Evolutionary conservation across 2,113 vertebrate species (phyloP).

Genomic region (Eulacestoma nigropectus): DNA sequence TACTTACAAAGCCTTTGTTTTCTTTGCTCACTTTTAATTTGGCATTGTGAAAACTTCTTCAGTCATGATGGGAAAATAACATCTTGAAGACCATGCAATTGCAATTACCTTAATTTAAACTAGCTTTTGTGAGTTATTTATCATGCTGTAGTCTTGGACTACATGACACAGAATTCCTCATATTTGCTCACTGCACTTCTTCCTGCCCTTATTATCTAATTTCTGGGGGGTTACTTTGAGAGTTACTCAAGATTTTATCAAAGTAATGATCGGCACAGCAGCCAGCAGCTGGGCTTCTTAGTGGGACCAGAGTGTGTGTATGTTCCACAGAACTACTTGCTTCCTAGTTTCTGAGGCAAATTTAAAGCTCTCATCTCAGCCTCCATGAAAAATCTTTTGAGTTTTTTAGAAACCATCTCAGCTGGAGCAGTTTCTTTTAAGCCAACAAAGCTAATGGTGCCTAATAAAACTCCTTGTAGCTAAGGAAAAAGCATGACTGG

Average conservation of each 20-base stretch:
- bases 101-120: background rate
- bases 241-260: background rate
- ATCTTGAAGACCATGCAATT: background rate
- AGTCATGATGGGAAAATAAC: background rate
- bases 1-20: background rate
- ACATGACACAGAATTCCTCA: background rate
- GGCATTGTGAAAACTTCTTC: background rate
- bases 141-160: background rate
- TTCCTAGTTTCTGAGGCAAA: background rate
- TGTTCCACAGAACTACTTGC: background rate
- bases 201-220: background rate
- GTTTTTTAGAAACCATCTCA: background rate
- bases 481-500: constrained; percentile 22
- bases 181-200: background rate
- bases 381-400: background rate
- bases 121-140: background rate
- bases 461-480: constrained; percentile 25
- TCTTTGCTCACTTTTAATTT: background rate
- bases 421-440: background rate
- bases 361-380: background rate
- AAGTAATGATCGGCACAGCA: background rate
- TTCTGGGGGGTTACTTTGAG: background rate
- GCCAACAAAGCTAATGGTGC: background rate
- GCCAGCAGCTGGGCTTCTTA: background rate
- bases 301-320: background rate